Percentiles rank a stretch among this genome's conserved stretches.
These are phyloP conservation scores for Virgularia gustaviana DNA, from an alignment of 92 coral and sea anemone genomes.

Conservation along the genomic window DNA sequence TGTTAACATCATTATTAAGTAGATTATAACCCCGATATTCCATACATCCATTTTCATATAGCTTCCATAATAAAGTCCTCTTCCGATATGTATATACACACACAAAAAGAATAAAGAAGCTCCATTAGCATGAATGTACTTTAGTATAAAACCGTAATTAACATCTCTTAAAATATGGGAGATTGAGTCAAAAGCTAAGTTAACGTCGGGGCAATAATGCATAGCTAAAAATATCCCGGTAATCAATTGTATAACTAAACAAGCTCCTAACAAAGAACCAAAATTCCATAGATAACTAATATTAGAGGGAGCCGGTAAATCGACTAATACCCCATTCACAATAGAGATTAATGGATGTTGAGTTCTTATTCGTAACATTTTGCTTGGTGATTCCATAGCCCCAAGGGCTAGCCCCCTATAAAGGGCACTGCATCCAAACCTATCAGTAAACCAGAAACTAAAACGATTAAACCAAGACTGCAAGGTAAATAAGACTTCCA, in stretches of 20 bases:
- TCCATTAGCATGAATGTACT: slow-evolving; percentile 68
- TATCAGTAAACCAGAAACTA: slow-evolving; percentile 63
- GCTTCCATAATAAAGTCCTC: slow-evolving; percentile 70
- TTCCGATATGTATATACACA: slow-evolving; percentile 62
- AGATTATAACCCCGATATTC: slow-evolving; percentile 63
- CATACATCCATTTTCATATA: slow-evolving; percentile 55
- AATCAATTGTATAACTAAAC: slow-evolving; percentile 59
- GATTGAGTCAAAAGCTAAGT: slow-evolving; percentile 58
- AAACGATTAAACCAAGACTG: slow-evolving; percentile 66
- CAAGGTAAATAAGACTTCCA: slow-evolving; percentile 74
- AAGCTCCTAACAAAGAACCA: slow-evolving; percentile 72
- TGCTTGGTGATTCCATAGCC: slow-evolving; percentile 36
- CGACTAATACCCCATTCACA: slow-evolving; percentile 66
- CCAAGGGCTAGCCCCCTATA: background rate
- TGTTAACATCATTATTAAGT: slow-evolving; percentile 61
- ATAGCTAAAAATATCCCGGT: slow-evolving; percentile 70
- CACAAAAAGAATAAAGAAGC: slow-evolving; percentile 67
- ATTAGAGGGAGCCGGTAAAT: slow-evolving; percentile 76
- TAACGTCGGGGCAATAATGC: slow-evolving; percentile 68
- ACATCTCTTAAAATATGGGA: slow-evolving; percentile 67
- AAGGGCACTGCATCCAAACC: slow-evolving; percentile 69
- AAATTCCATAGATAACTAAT: slow-evolving; percentile 81
- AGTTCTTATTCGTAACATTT: slow-evolving; percentile 63
- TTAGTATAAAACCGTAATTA: slow-evolving; percentile 66
- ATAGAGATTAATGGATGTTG: slow-evolving; percentile 69